These are phyloP conservation scores for Arenicola marina DNA, from an alignment of 2,888 invertebrate genomes.

Conservation along the genomic window DNA sequence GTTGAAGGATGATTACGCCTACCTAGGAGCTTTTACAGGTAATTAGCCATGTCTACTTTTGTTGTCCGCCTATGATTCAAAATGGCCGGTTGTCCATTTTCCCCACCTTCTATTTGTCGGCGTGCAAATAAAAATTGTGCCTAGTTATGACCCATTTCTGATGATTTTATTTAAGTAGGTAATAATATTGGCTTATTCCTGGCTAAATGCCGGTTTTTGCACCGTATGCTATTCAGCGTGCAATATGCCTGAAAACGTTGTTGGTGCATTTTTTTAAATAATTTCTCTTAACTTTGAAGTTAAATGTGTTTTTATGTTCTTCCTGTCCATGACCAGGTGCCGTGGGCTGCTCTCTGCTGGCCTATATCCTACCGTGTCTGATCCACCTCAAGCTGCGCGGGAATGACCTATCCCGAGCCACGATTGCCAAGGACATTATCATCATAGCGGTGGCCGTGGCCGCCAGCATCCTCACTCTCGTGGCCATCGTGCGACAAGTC, in stretches of 20 bases:
- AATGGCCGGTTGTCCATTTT: too few relatives aligned
- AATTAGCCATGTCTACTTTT: slow-evolving; percentile 5
- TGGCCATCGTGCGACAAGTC: too few relatives aligned
- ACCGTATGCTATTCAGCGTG: too few relatives aligned
- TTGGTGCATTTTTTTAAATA: background rate
- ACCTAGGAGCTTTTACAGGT: slow-evolving; percentile 54
- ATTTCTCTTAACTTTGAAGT: background rate
- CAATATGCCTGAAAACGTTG: background rate
- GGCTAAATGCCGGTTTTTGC: too few relatives aligned
- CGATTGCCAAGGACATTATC: slow-evolving; percentile 42
- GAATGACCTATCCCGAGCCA: slow-evolving; percentile 29
- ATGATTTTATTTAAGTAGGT: too few relatives aligned
- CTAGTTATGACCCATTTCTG: too few relatives aligned
- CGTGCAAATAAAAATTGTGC: too few relatives aligned
- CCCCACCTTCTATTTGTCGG: too few relatives aligned
- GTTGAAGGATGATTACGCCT: slow-evolving; percentile 52
- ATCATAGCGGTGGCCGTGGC: slow-evolving; percentile 46
- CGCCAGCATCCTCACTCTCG: slow-evolving; percentile 36
- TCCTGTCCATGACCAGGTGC: slow-evolving; percentile 43
- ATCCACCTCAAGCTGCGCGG: slow-evolving; percentile 49
- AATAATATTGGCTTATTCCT: too few relatives aligned
- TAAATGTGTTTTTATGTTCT: background rate
- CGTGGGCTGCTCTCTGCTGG: slow-evolving; percentile 51
- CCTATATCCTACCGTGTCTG: slow-evolving; percentile 54
- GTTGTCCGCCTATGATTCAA: too few relatives aligned